Percentiles rank a stretch among this genome's conserved stretches.
phyloP scores from a whole-genome alignment of 2,113 vertebrate species.

The Stegastes partitus region DNA sequence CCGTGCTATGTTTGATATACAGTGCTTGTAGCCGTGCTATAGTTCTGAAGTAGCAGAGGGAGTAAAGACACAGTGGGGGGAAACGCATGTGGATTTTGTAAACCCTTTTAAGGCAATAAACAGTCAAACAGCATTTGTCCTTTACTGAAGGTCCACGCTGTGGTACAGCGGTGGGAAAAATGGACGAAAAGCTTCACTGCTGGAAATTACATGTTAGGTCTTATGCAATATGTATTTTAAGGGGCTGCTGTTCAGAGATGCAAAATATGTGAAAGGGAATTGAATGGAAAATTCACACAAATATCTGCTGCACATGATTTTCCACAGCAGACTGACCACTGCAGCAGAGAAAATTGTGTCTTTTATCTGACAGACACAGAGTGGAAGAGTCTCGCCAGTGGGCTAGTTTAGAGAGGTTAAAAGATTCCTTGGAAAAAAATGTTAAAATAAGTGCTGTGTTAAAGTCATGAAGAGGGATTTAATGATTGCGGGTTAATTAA shows the following conservation, averaged over 20 bases:
- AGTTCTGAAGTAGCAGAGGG: background rate
- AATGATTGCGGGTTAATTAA: too few relatives aligned
- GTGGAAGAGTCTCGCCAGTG: too few relatives aligned
- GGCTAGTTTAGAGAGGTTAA: background rate
- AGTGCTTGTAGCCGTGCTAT: background rate
- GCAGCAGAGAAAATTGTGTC: background rate
- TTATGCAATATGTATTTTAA: conserved; percentile 14
- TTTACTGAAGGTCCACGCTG: background rate
- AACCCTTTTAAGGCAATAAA: background rate
- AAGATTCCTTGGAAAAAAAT: conserved; percentile 7
- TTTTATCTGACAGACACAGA: background rate
- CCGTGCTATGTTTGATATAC: background rate
- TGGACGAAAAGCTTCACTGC: background rate
- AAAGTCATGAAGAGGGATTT: too few relatives aligned
- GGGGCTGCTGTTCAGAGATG: background rate
- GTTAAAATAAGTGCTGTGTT: background rate
- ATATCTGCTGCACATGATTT: background rate
- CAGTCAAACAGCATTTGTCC: conserved; percentile 9
- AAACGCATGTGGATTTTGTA: background rate
- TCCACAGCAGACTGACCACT: conserved; percentile 1
- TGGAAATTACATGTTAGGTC: conserved; percentile 15
- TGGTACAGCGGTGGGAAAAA: background rate
- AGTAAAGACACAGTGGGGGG: background rate
- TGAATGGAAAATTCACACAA: background rate
- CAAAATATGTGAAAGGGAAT: background rate